Percentiles rank a stretch among this genome's conserved stretches.
Evolutionary conservation across 2,797 vertebrate species (phyloP).

Genomic region (Bovichtus variegatus): DNA sequence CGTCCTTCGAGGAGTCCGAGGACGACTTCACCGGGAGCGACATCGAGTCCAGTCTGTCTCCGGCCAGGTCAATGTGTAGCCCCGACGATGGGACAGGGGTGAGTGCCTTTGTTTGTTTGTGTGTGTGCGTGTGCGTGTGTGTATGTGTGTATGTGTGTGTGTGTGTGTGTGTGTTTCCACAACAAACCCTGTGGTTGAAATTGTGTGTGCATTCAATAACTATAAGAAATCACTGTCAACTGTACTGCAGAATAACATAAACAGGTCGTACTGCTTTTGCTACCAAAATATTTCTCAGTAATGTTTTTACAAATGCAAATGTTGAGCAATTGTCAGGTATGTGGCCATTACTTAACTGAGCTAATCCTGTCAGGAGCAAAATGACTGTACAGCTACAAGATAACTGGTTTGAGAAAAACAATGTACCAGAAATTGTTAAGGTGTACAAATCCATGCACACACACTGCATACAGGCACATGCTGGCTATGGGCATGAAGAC

Average conservation of each 20-base stretch:
- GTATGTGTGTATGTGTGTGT: too few relatives aligned
- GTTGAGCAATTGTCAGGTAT: not conserved
- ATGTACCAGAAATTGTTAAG: not conserved
- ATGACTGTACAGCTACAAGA: not conserved
- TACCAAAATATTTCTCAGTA: not conserved
- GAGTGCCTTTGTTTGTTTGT: slow-evolving; percentile 74
- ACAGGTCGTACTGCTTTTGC: not conserved
- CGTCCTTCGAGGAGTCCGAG: slow-evolving; percentile 94
- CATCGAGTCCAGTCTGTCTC: slow-evolving; percentile 83
- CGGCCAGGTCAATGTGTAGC: slow-evolving; percentile 71
- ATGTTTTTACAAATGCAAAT: slow-evolving; percentile 11
- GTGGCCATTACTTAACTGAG: not conserved
- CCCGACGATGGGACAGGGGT: slow-evolving; percentile 87
- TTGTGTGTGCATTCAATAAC: not conserved
- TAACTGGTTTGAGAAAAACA: not conserved
- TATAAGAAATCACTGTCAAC: not conserved
- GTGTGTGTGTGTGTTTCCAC: too few relatives aligned
- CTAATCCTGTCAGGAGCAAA: not conserved
- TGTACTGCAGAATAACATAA: not conserved
- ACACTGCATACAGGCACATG: not conserved
- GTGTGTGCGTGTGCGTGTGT: too few relatives aligned
- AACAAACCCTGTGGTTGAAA: not conserved
- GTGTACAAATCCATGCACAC: not conserved
- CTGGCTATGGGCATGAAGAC: not conserved
- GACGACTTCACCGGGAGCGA: slow-evolving; percentile 89